Percentiles rank a stretch among this genome's conserved stretches.
Conservation (phyloP, 2,797 vertebrate species). For the Syngnathus rostellatus region DNA sequence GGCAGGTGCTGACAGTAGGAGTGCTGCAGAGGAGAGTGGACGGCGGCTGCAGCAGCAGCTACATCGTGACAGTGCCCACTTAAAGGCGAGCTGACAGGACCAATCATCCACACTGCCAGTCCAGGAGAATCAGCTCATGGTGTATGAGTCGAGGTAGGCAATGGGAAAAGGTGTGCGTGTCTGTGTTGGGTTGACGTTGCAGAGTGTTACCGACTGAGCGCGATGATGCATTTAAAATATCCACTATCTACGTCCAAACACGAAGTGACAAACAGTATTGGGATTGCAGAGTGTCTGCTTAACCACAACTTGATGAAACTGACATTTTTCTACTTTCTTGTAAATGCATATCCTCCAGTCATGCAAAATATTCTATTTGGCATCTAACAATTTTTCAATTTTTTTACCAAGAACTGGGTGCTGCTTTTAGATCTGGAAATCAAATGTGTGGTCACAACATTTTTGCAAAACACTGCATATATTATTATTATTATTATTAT, state of each 20-base stretch:
- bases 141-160: slow-evolving; percentile 4
- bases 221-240: neutral
- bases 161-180: slow-evolving; percentile 16
- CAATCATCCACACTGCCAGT: slow-evolving; percentile 54
- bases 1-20: slow-evolving; percentile 20
- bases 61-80: slow-evolving; percentile 47
- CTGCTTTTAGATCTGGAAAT: neutral
- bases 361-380: neutral
- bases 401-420: neutral
- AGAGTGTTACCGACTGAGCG: neutral
- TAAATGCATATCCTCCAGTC: neutral
- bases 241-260: neutral
- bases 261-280: neutral
- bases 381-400: neutral
- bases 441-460: neutral
- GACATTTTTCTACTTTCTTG: neutral
- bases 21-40: slow-evolving; percentile 15
- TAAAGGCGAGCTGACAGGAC: slow-evolving; percentile 53
- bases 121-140: slow-evolving; percentile 34
- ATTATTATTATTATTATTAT: no score
- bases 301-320: slow-evolving; percentile 1
- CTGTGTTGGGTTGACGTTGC: neutral
- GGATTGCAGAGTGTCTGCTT: neutral
- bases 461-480: no score
- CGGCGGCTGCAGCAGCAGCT: slow-evolving; percentile 16